phyloP scores from a whole-genome alignment of 2,888 invertebrate species.

The Acanthococcus lagerstroemiae region DNA sequence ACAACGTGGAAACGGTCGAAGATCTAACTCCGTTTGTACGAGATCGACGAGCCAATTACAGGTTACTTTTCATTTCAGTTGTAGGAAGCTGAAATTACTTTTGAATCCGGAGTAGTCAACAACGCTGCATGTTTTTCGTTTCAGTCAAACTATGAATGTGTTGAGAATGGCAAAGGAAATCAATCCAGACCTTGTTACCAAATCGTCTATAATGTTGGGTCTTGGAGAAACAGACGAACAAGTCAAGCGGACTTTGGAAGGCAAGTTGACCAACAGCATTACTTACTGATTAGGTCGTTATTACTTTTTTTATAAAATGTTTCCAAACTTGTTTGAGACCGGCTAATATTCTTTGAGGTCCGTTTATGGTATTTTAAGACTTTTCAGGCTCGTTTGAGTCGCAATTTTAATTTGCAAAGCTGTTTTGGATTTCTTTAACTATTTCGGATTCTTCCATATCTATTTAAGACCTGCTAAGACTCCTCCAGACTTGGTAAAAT shows the following conservation, averaged over 20 bases:
- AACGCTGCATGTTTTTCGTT: constrained; percentile 8
- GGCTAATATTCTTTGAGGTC: too few relatives aligned
- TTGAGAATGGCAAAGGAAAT: constrained; percentile 69
- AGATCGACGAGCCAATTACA: constrained; percentile 83
- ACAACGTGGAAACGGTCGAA: constrained; percentile 96
- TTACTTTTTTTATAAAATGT: not conserved
- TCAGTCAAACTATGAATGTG: constrained; percentile 72
- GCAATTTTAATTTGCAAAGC: too few relatives aligned
- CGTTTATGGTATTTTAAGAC: too few relatives aligned
- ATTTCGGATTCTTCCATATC: too few relatives aligned
- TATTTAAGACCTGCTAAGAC: too few relatives aligned
- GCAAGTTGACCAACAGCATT: constrained; percentile 44
- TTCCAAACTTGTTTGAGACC: not conserved
- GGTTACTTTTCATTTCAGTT: constrained; percentile 41
- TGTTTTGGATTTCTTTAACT: too few relatives aligned
- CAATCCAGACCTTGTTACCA: constrained; percentile 78
- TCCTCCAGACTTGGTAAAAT: too few relatives aligned
- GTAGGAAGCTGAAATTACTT: not conserved
- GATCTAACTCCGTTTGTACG: constrained; percentile 81
- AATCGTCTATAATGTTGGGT: constrained; percentile 97
- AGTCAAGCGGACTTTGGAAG: constrained; percentile 72
- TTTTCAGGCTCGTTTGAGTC: too few relatives aligned
- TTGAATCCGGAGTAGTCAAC: not conserved
- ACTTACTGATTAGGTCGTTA: too few relatives aligned
- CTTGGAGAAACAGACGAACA: constrained; percentile 82